These are phyloP conservation scores for Lucilia sericata DNA, from an alignment of 1,140 invertebrate species.

Conservation along the genomic window DNA sequence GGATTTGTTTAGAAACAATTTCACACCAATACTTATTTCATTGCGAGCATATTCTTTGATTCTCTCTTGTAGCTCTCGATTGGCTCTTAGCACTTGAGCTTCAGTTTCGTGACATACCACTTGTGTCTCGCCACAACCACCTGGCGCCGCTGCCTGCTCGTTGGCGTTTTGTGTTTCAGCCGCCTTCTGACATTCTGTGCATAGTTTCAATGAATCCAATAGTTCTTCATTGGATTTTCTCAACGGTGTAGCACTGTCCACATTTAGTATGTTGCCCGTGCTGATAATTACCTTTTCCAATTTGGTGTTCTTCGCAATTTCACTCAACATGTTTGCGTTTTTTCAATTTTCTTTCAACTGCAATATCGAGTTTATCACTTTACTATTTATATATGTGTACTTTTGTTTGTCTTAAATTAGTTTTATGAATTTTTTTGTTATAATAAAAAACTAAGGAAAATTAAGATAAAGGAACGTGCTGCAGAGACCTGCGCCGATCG, in stretches of 20 bases:
- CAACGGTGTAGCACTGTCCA: slow-evolving; percentile 81
- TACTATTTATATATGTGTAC: not conserved
- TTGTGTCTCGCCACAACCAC: slow-evolving; percentile 45
- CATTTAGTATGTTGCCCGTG: slow-evolving; percentile 87
- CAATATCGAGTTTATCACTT: slow-evolving; percentile 19
- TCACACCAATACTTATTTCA: slow-evolving; percentile 76
- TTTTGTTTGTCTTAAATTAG: not conserved
- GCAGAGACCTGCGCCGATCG: too few species aligned
- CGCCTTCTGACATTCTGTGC: slow-evolving; percentile 53
- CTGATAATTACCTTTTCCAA: slow-evolving; percentile 73
- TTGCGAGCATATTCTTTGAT: slow-evolving; percentile 73
- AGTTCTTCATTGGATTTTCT: slow-evolving; percentile 83
- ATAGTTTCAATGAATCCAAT: slow-evolving; percentile 63
- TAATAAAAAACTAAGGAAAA: slow-evolving; percentile 23
- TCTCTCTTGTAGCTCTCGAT: slow-evolving; percentile 72
- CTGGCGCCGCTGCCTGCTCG: slow-evolving; percentile 55
- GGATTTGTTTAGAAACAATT: slow-evolving; percentile 73
- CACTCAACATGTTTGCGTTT: slow-evolving; percentile 56
- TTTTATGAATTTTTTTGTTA: slow-evolving; percentile 4
- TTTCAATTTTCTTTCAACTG: not conserved
- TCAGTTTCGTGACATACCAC: slow-evolving; percentile 46
- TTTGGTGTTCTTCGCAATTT: slow-evolving; percentile 57
- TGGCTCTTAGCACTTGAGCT: slow-evolving; percentile 68
- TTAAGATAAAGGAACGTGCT: slow-evolving; percentile 29
- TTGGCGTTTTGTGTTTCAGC: slow-evolving; percentile 50